These are phyloP conservation scores for Upupa epops DNA, from an alignment of 2,113 vertebrate species.

Conservation along the genomic window DNA sequence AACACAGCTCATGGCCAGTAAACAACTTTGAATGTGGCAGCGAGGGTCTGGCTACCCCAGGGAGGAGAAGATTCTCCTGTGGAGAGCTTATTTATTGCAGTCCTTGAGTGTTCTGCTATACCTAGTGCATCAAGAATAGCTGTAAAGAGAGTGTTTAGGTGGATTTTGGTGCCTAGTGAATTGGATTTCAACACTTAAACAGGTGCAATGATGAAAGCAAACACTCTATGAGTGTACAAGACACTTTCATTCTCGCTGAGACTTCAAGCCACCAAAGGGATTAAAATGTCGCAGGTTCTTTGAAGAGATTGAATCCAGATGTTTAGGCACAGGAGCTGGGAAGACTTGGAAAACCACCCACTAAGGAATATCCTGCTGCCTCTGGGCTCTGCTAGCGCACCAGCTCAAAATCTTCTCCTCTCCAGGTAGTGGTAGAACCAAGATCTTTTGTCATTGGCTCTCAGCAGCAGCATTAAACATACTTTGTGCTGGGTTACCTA, in stretches of 20 bases:
- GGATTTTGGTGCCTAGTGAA: not conserved
- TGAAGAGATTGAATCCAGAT: constrained; percentile 17
- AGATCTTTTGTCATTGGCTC: not conserved
- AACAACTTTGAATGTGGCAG: not conserved
- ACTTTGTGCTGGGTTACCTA: not conserved
- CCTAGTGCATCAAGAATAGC: not conserved
- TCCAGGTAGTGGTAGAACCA: not conserved
- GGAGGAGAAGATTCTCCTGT: not conserved
- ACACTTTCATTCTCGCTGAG: not conserved
- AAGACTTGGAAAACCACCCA: not conserved
- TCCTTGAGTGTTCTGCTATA: not conserved
- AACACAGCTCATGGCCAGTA: constrained; percentile 5
- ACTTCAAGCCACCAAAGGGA: not conserved
- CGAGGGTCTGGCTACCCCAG: not conserved
- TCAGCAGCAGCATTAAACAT: not conserved
- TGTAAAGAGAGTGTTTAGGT: not conserved
- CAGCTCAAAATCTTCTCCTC: not conserved
- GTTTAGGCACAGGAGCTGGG: not conserved
- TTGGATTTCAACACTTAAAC: not conserved
- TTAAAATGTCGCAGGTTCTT: constrained; percentile 15
- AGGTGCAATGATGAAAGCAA: not conserved
- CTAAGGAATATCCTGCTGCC: not conserved
- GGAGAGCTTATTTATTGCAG: not conserved
- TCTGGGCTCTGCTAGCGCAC: not conserved
- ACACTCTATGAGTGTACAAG: not conserved